Conservation (phyloP, 2,113 vertebrate genomes). For the Petrocephalus microphthalmus region DNA sequence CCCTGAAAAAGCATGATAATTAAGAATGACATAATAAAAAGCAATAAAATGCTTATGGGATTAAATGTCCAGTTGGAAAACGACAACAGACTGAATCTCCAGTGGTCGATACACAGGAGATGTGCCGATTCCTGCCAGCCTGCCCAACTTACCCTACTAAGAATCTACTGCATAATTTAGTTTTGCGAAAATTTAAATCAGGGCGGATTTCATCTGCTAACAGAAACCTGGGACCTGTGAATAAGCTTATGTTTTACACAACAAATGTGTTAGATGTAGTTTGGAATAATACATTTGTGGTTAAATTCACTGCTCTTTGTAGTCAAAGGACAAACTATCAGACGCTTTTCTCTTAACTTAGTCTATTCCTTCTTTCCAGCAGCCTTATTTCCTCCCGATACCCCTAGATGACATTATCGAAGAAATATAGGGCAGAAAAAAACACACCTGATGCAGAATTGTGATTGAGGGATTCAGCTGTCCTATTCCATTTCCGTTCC, state of each 20-base stretch:
- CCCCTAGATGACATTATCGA: not conserved
- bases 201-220: not conserved
- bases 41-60: not conserved
- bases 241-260: not conserved
- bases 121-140: not conserved
- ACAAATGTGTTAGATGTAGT: not conserved
- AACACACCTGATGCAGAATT: not conserved
- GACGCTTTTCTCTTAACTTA: not conserved
- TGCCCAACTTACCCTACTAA: not conserved
- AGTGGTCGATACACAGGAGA: not conserved
- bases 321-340: not conserved
- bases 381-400: not conserved
- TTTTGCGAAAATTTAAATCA: not conserved
- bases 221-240: not conserved
- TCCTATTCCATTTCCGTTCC: not conserved
- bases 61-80: not conserved
- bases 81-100: not conserved
- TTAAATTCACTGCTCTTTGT: not conserved
- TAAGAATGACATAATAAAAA: not conserved
- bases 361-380: not conserved
- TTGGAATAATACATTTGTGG: not conserved
- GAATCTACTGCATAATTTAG: not conserved
- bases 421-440: not conserved
- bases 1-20: not conserved
- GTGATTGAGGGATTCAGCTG: conserved; percentile 6